These are phyloP conservation scores for Intellagama lesueurii DNA, from an alignment of 2,797 vertebrate genomes.

Conservation along the genomic window DNA sequence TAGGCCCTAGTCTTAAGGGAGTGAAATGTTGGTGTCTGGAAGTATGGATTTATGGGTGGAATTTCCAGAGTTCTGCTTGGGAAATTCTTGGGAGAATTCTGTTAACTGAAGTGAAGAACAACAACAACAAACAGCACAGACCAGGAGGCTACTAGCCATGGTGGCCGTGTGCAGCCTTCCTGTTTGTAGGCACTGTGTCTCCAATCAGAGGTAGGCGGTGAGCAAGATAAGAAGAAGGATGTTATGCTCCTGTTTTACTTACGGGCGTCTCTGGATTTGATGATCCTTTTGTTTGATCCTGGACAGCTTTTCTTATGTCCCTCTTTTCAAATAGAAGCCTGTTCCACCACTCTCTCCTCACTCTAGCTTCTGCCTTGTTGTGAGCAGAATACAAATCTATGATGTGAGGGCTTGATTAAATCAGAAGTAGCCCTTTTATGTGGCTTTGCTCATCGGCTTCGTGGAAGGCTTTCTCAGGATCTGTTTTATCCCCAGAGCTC, in stretches of 20 bases:
- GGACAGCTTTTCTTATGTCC: background rate
- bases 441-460: background rate
- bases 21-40: too few species aligned
- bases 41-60: too few species aligned
- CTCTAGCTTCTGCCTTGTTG: background rate
- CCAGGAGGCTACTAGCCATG: background rate
- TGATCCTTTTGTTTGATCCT: background rate
- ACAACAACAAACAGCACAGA: too few species aligned
- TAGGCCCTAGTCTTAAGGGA: too few species aligned
- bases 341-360: background rate
- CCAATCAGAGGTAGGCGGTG: background rate
- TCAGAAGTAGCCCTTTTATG: background rate
- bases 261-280: background rate
- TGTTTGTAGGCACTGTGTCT: background rate
- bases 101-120: too few species aligned
- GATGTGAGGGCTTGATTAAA: background rate
- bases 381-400: background rate
- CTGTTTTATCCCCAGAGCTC: background rate
- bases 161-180: background rate
- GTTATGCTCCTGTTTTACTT: background rate
- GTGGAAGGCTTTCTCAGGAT: background rate
- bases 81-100: too few species aligned
- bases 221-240: background rate
- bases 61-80: too few species aligned
- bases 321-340: background rate